Base-by-base conservation (phyloP, 1,140 invertebrate species). In the Watersipora subatra region DNA sequence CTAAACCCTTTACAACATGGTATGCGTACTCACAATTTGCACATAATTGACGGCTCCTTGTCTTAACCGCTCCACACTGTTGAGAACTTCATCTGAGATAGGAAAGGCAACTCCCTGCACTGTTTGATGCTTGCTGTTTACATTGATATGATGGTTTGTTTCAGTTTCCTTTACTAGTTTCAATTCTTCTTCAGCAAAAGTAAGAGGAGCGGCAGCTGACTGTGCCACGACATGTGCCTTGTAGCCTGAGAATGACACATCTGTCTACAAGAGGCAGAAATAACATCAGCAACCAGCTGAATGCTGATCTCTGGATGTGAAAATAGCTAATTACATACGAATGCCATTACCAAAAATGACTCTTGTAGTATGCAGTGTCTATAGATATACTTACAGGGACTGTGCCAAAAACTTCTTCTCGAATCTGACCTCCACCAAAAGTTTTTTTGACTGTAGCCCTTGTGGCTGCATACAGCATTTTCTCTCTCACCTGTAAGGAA, bases 401-500 rank as follows among this genome's bases (percentile, higher is more conserved):
- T 27, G 91, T 92, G 24, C 88, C 91, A 84, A 93, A 92, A 68
- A 93, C 78, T 82, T 97, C 93, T 77, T 94, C 89, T 73, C 90
- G 90, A 68, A 99, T 94, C 76, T 84, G 90, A 64, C 82, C 88
- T 78, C 83, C 86, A 22, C 93, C 93, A 84, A 99, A 99, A 80
- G 97, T 93, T 72, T 88, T 88, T 80, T 97, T 99, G 1, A 99
- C 80, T 1, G 95, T 99, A 1, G 96, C 92, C 82, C 97, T 94
- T 0, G 96, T 99, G 0, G 94, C 97, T 0, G 96, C 96, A 79
- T 97, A 97, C 29, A 99, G 83, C 96, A 99, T 99, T 82, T 99
- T 99, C 73, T 97, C 88, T 67, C 94, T 84, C 15, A 81, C 72
- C 75, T 80, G 65, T 57, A 63, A 61, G 29, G 12, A 25, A 65